Evolutionary conservation across 2,888 invertebrate species (phyloP).

Genomic region (Punctoribates punctum): DNA sequence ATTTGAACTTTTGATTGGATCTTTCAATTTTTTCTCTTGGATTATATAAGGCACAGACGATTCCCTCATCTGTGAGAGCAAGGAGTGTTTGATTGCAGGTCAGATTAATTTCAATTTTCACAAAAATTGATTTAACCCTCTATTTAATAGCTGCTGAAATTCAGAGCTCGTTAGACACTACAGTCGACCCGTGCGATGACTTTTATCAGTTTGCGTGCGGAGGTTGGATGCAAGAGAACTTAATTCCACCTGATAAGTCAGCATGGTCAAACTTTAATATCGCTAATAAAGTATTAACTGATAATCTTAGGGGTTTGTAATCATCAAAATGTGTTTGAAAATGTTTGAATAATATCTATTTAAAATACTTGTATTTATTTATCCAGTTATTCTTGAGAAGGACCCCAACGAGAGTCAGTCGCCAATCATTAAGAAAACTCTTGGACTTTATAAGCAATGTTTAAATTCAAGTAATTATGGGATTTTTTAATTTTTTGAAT

Average conservation of each 20-base stretch:
- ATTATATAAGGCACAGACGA: too few relatives aligned
- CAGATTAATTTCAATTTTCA: not conserved
- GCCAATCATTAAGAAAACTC: not conserved
- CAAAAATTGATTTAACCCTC: too few relatives aligned
- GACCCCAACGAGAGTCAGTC: not conserved
- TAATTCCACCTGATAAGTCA: not conserved
- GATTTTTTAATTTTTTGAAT: too few relatives aligned
- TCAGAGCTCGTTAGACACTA: constrained; percentile 65
- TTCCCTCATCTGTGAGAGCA: too few relatives aligned
- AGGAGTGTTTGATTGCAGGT: not conserved
- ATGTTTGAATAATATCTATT: not conserved
- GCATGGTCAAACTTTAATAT: constrained; percentile 11
- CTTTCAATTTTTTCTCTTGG: too few relatives aligned
- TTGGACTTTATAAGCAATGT: constrained; percentile 10
- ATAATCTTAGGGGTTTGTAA: constrained; percentile 8
- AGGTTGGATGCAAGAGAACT: constrained; percentile 68
- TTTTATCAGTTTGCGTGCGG: constrained; percentile 63
- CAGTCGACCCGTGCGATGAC: constrained; percentile 76
- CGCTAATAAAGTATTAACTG: not conserved
- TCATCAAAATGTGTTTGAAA: too few relatives aligned
- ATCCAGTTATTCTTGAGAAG: not conserved
- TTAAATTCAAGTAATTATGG: not conserved
- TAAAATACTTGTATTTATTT: too few relatives aligned
- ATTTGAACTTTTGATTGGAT: too few relatives aligned
- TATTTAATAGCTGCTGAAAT: not conserved